Percentiles rank a stretch among this genome's conserved stretches.
Conservation (phyloP, 1,140 invertebrate species). For the Latrodectus geometricus region DNA sequence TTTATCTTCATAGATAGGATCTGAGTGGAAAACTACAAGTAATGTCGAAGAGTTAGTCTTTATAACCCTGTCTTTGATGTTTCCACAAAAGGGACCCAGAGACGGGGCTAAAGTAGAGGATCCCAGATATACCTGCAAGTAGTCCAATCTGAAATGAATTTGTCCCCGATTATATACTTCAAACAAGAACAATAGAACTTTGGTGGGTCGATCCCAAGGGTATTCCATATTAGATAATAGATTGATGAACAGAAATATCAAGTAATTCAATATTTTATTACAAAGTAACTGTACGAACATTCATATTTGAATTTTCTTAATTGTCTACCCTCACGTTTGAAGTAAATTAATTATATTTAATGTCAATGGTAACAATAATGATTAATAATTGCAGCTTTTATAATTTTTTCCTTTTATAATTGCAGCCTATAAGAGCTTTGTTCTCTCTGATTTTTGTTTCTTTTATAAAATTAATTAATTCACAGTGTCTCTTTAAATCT, state of each 20-base stretch:
- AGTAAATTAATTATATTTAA: too few relatives aligned
- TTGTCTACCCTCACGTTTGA: too few relatives aligned
- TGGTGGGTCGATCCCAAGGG: neutral
- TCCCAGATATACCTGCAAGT: constrained; percentile 51
- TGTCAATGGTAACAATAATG: too few relatives aligned
- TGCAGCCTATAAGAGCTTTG: too few relatives aligned
- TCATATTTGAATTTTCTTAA: too few relatives aligned
- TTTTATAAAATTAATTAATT: too few relatives aligned
- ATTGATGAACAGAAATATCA: neutral
- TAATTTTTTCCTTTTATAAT: too few relatives aligned
- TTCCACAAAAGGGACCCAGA: constrained; percentile 59
- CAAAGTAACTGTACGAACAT: too few relatives aligned
- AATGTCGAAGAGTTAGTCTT: constrained; percentile 55
- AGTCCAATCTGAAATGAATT: constrained; percentile 53
- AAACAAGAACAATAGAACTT: neutral
- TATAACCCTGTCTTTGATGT: constrained; percentile 49
- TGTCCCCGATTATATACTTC: neutral
- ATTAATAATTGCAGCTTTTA: too few relatives aligned
- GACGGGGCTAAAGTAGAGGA: constrained; percentile 19
- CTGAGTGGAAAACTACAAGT: constrained; percentile 61
- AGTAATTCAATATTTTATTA: neutral
- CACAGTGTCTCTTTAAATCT: too few relatives aligned
- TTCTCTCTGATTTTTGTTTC: too few relatives aligned
- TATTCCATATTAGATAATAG: neutral
- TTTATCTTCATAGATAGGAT: constrained; percentile 57